Conservation (phyloP, 1,140 invertebrate genomes). For the Diabrotica undecimpunctata region DNA sequence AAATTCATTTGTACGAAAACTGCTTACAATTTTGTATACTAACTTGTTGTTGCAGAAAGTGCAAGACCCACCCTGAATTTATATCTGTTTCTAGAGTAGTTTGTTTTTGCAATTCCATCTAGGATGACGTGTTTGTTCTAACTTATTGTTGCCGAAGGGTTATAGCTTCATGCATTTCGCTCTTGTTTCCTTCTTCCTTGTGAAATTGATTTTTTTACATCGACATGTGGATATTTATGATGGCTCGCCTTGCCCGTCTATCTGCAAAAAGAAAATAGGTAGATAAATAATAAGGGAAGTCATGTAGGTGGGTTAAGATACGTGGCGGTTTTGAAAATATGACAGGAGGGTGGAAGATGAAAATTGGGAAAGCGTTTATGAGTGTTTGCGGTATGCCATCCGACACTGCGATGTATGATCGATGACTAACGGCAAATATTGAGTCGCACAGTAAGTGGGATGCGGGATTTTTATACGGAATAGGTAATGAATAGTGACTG, state of each 20-base stretch:
- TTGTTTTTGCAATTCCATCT: not conserved
- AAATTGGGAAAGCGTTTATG: too few relatives aligned
- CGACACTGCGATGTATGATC: too few relatives aligned
- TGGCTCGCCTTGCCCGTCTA: not conserved
- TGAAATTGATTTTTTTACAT: not conserved
- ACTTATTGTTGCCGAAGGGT: not conserved
- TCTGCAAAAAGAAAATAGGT: not conserved
- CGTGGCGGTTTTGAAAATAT: too few relatives aligned
- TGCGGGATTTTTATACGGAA: too few relatives aligned
- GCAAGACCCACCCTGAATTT: not conserved
- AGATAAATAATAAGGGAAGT: not conserved
- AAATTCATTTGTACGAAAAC: too few relatives aligned
- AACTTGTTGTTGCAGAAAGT: too few relatives aligned
- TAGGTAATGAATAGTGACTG: too few relatives aligned
- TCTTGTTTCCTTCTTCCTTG: not conserved
- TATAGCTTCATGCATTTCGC: not conserved
- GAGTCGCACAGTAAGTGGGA: too few relatives aligned
- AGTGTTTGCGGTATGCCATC: too few relatives aligned
- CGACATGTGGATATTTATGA: not conserved
- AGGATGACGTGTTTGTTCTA: not conserved
- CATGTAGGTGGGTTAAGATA: not conserved
- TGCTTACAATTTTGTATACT: too few relatives aligned
- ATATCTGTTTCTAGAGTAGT: not conserved
- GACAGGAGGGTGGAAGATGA: too few relatives aligned
- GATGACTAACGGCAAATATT: too few relatives aligned